Base-by-base conservation (phyloP, 2,797 vertebrate genomes). In the Bradypodion ventrale region DNA sequence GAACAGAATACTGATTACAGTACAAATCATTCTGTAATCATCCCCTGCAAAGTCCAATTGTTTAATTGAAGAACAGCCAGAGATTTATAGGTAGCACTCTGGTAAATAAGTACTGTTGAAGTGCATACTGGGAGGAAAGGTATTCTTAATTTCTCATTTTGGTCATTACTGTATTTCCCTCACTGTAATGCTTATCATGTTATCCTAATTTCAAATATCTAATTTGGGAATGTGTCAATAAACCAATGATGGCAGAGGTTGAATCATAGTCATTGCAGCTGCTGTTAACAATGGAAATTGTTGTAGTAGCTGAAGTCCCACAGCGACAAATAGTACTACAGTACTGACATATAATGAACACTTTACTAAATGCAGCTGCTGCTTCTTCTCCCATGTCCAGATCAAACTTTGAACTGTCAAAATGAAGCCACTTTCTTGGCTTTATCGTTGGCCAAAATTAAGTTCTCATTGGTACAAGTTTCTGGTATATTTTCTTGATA, bases 1-100 rank as follows among this genome's bases (percentile, higher is more conserved):
- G 80, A 85, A 85, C 63, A 70, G 83, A 82, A 85, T 92, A 87
- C 46, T 90, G 88, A 90, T 92, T 91, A 77, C 60, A 63, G 40
- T 19, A 62, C 78, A 78, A 88, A 56, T 83, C 70, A 6, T 23
- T 66, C 73, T 63, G 85, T 66, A 21, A 1, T 74, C 83, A 81
- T 35, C 75, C 52, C 72, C 37, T 27, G 3, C 25, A 59, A 86
- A 89, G 0, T 49, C n/a, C 29, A 27, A n/a, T 5, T 0, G 0
- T 40, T 1, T 4, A 60, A 62, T 49, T 65, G 63, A 15, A 35
- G 77, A 85, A 56, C 6, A 62, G 46, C 21, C 74, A 49, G 1
- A 35, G 80, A 35, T 6, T 44, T 80, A 76, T 66, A 63, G 1
- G 27, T 66, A 40, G 79, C 4, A 1, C n/a, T 25, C 56, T 62